These are phyloP conservation scores for Oreocharis arfaki DNA, from an alignment of 2,113 vertebrate species.

Conservation along the genomic window DNA sequence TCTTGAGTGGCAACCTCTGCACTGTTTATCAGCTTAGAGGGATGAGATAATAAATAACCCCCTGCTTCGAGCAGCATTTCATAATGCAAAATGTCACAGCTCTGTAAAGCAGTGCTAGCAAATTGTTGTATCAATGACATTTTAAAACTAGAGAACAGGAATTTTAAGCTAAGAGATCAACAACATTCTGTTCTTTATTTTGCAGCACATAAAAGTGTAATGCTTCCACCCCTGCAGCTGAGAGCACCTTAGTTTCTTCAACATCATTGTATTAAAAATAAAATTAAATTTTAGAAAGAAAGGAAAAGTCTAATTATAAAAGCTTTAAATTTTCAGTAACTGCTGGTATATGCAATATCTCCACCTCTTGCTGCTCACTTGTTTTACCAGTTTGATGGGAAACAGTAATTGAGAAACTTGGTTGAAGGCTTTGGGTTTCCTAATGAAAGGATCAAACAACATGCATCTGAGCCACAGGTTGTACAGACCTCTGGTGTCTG, in stretches of 20 bases:
- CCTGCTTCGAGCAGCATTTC: not conserved
- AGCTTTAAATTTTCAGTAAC: not conserved
- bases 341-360: not conserved
- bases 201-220: not conserved
- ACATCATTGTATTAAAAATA: not conserved
- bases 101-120: not conserved
- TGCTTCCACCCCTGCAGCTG: not conserved
- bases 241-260: not conserved
- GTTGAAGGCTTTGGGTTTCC: not conserved
- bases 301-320: not conserved
- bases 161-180: not conserved
- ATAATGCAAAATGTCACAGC: not conserved
- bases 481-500: not conserved
- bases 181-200: not conserved
- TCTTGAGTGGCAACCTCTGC: not conserved
- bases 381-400: not conserved
- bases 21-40: not conserved
- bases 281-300: not conserved
- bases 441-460: not conserved
- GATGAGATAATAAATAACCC: not conserved
- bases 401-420: not conserved
- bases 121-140: not conserved
- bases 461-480: fast-evolving
- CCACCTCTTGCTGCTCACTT: not conserved
- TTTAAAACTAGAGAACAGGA: not conserved